Conservation (phyloP, 2,113 vertebrate genomes). For the Myotis davidii region DNA sequence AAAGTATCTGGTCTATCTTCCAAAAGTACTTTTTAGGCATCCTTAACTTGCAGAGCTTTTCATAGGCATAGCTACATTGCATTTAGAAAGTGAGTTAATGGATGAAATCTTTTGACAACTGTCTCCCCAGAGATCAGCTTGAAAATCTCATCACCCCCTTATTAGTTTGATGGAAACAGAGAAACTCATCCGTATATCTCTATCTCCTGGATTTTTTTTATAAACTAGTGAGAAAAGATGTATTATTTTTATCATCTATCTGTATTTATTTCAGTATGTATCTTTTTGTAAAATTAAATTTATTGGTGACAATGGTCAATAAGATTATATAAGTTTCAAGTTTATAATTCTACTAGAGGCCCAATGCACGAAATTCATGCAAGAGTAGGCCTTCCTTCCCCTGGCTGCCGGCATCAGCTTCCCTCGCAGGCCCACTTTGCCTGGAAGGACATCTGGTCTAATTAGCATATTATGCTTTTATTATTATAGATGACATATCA, state of each 20-base stretch:
- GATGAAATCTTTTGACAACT: slow-evolving; percentile 35
- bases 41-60: slow-evolving; percentile 23
- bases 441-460: too few species aligned
- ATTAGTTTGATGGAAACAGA: slow-evolving; percentile 38
- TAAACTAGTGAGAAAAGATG: not conserved
- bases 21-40: slow-evolving; percentile 43
- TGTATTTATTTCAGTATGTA: not conserved
- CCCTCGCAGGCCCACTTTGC: too few species aligned
- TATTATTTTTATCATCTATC: not conserved
- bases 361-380: too few species aligned
- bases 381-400: too few species aligned
- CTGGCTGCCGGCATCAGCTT: too few species aligned
- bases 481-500: not conserved
- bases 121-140: slow-evolving; percentile 30
- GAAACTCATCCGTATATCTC: not conserved
- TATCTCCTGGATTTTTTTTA: not conserved
- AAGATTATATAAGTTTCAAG: not conserved
- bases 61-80: not conserved
- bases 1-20: slow-evolving; percentile 55
- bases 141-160: not conserved
- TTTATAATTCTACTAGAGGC: not conserved
- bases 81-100: slow-evolving; percentile 59
- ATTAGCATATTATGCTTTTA: too few species aligned
- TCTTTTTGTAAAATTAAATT: not conserved
- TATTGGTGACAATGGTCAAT: not conserved